Evolutionary conservation across 2,797 vertebrate species (phyloP), one percentile per base, ranked within the genome.

Genomic region (Pseudochromis fuscus): DNA sequence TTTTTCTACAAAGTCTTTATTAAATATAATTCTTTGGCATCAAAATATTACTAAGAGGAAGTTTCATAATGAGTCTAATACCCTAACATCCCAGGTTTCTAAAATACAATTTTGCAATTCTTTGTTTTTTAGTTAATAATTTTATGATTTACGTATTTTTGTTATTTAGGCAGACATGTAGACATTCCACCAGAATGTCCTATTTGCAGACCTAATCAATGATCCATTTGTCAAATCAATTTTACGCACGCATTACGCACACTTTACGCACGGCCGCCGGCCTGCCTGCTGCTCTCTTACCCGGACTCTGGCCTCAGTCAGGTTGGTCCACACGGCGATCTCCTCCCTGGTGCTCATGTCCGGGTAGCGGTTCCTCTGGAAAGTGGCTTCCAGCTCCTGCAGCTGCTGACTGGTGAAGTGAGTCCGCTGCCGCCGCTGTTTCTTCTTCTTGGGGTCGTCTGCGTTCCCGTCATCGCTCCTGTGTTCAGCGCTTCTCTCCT

Each of bases 331-430:
- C 85, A 99, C 98, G 0, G 98, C 98, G 10, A 99, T 99, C 91
- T 99, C 98, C 90, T 99, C 98, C 56, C 98, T 94, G 58, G 98
- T 99, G 92, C 96, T 98, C 98, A 99, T 99, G 89, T 99, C 98
- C 0, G 98, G 98, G 86, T 99, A 99, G 48, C 98, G 96, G 91
- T 99, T 99, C 82, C 98, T 95, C 91, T 99, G 98, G 90, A 99
- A 99, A 62, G 98, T 99, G 59, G 98, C 97, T 88, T 99, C 98
- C 85, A 99, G 94, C 89, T 99, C 98, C 88, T 99, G 98, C 64
- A 99, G 95, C 92, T 99, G 98, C 92, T 99, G 98, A 91, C 97
- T 99, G 81, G 98, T 99, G 92, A 99, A 99, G 84, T 99, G 98
- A 0, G 98, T 99, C 83, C 98, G 94, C 93, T 99, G 98, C 56